A percentile compares a stretch with the other conserved stretches of the same genome.
Conservation (phyloP, 2,888 invertebrate species). For the Sesia bembeciformis region DNA sequence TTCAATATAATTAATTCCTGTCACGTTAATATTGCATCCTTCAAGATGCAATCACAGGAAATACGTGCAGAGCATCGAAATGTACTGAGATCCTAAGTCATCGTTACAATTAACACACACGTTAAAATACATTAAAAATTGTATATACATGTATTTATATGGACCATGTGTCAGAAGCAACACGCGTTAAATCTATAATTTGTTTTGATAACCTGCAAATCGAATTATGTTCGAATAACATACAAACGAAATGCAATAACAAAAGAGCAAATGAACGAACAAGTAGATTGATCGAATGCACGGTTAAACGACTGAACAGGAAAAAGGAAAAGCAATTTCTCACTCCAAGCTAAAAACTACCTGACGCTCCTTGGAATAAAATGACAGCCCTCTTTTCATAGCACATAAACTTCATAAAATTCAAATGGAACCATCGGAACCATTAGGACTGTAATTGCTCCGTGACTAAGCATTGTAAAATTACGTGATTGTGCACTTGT, state of each 20-base stretch:
- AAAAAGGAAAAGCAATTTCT: background rate
- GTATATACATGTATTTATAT: background rate
- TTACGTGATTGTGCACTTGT: too few relatives aligned
- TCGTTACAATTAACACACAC: background rate
- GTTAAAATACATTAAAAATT: background rate
- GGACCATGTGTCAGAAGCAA: conserved; percentile 10
- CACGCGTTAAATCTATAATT: too few relatives aligned
- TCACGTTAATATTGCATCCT: conserved; percentile 33
- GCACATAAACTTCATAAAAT: too few relatives aligned
- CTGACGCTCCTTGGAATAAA: too few relatives aligned
- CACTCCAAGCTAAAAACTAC: too few relatives aligned
- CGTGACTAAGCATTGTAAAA: too few relatives aligned
- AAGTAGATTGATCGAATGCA: background rate
- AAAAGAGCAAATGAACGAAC: background rate
- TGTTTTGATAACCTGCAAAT: too few relatives aligned
- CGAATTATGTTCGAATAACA: too few relatives aligned
- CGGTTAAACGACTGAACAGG: background rate
- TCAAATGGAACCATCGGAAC: too few relatives aligned
- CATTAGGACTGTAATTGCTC: too few relatives aligned
- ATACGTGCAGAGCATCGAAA: conserved; percentile 2
- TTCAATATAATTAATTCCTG: conserved; percentile 5
- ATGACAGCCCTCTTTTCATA: too few relatives aligned
- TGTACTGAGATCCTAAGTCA: background rate
- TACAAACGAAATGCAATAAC: background rate
- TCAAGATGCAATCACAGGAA: conserved; percentile 28